Conservation (phyloP, 2,888 invertebrate species). For the Myopa testacea region DNA sequence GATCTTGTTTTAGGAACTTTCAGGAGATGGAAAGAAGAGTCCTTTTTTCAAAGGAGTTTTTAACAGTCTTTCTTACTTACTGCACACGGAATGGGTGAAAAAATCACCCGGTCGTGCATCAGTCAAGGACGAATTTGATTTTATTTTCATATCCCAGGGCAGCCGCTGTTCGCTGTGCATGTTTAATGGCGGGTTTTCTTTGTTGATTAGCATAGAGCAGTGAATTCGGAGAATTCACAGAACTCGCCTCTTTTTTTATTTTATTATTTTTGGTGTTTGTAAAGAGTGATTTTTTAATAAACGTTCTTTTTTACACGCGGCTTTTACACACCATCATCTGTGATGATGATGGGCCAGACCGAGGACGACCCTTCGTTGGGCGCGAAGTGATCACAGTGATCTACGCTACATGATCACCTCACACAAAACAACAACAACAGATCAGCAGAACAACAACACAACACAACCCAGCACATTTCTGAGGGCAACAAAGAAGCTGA, state of each 20-base stretch:
- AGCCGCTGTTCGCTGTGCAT: not conserved
- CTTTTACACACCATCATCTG: not conserved
- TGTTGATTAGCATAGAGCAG: conserved; percentile 14
- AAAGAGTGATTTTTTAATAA: conserved; percentile 1
- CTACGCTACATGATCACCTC: conserved; percentile 14
- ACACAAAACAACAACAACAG: not conserved
- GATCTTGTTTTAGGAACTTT: no score
- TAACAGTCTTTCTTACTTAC: no score
- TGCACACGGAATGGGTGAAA: no score
- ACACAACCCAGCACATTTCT: not conserved
- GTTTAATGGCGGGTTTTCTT: not conserved
- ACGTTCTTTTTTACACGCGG: not conserved
- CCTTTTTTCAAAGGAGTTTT: no score
- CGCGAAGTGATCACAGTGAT: conserved; percentile 24
- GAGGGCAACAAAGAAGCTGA: conserved; percentile 16
- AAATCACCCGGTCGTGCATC: not conserved
- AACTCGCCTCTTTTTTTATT: conserved; percentile 6
- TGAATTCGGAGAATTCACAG: conserved; percentile 11
- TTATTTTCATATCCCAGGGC: not conserved
- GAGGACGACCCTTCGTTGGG: conserved; percentile 11
- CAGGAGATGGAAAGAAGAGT: no score
- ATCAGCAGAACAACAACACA: not conserved
- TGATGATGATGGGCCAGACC: not conserved
- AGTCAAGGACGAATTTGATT: not conserved
- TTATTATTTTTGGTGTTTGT: not conserved